phyloP scores from a whole-genome alignment of 1,140 invertebrate genomes.

The Pectinophora gossypiella region DNA sequence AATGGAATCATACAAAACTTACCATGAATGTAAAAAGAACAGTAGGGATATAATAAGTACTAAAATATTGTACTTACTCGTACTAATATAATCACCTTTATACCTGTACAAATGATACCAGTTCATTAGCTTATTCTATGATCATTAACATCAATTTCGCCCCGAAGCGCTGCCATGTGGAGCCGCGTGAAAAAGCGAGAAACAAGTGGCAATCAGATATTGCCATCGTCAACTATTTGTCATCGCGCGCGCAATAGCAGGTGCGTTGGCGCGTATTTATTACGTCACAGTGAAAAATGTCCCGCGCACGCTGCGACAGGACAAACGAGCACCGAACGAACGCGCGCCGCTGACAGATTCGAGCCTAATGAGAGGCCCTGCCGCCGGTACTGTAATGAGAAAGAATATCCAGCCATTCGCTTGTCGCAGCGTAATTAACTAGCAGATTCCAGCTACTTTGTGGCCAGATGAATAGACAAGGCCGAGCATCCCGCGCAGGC shows the following conservation, averaged over 20 bases:
- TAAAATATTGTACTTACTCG: no score
- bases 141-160: no score
- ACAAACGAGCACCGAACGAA: slow-evolving; percentile 29
- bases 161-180: no score
- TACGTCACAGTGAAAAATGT: slow-evolving; percentile 32
- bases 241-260: slow-evolving; percentile 26
- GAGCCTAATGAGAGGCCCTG: slow-evolving; percentile 27
- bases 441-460: slow-evolving; percentile 18
- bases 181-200: no score
- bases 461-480: slow-evolving; percentile 10
- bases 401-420: slow-evolving; percentile 34
- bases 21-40: no score
- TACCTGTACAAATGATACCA: no score
- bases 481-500: neutral
- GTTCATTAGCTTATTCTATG: no score
- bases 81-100: no score
- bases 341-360: slow-evolving; percentile 27
- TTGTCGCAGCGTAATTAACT: slow-evolving; percentile 31
- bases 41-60: no score
- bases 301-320: slow-evolving; percentile 24
- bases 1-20: no score
- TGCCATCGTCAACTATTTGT: slow-evolving; percentile 22
- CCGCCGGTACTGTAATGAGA: slow-evolving; percentile 29
- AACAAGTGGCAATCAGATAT: slow-evolving; percentile 10
- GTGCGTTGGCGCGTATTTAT: slow-evolving; percentile 30